These are phyloP conservation scores for Schizopygopsis pylzovi DNA, from an alignment of 2,797 vertebrate species.

Conservation along the genomic window DNA sequence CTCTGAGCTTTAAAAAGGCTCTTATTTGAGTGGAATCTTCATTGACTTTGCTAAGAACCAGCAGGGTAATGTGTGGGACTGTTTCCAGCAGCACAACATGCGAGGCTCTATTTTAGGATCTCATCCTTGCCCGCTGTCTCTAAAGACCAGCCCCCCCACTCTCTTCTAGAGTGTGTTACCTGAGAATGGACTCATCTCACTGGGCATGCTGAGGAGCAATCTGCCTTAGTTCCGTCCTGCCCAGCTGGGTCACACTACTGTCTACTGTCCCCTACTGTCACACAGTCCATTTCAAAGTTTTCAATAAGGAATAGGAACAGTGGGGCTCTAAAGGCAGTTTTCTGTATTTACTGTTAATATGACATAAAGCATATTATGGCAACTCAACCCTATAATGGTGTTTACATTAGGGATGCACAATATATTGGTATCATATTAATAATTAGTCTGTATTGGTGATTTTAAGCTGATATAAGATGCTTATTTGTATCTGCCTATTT, in stretches of 20 bases:
- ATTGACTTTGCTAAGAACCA: conserved; percentile 45
- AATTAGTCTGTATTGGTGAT: neutral
- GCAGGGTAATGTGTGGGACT: conserved; percentile 49
- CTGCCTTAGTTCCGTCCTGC: conserved; percentile 75
- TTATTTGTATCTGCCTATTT: neutral
- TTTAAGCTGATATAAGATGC: neutral
- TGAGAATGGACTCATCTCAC: conserved; percentile 67
- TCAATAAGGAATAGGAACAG: conserved; percentile 27
- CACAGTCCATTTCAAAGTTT: conserved; percentile 33
- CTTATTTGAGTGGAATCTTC: conserved; percentile 36
- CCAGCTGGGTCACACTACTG: conserved; percentile 60
- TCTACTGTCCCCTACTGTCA: conserved; percentile 61
- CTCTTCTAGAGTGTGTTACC: conserved; percentile 65
- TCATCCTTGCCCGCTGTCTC: conserved; percentile 60
- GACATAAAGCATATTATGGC: neutral
- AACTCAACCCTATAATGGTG: neutral
- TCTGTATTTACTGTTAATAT: conserved; percentile 33
- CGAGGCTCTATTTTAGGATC: conserved; percentile 70
- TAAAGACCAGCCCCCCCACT: conserved; percentile 49
- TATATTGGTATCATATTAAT: neutral
- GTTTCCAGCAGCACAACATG: conserved; percentile 55
- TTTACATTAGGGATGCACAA: neutral
- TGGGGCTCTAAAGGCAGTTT: conserved; percentile 18
- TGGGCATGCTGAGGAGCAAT: conserved; percentile 77
- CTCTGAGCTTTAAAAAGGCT: conserved; percentile 27